Evolutionary conservation across 2,113 vertebrate genomes (phyloP).

Genomic region (Dromaius novaehollandiae): DNA sequence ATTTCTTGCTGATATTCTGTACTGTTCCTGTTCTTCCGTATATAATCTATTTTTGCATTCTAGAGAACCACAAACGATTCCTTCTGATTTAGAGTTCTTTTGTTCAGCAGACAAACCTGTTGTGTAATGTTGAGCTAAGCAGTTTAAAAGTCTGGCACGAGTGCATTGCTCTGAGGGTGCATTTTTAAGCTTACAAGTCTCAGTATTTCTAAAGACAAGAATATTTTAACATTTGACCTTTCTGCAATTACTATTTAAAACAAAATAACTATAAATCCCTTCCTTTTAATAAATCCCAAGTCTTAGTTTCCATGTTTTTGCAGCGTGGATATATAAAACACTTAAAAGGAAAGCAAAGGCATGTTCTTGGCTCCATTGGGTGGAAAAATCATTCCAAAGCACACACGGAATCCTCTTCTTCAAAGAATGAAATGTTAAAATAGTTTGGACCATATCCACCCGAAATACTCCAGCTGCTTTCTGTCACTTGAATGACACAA

Average conservation of each 20-base stretch:
- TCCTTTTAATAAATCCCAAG: neutral
- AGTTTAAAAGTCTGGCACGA: neutral
- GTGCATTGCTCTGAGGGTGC: neutral
- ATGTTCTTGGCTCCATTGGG: constrained; percentile 1
- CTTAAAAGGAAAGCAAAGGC: constrained; percentile 39
- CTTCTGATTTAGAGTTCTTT: neutral
- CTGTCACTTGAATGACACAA: constrained; percentile 44
- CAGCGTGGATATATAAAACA: constrained; percentile 20
- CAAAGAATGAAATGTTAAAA: neutral
- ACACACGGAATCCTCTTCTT: constrained; percentile 34
- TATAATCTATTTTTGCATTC: neutral
- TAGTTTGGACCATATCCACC: neutral
- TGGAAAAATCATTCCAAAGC: constrained; percentile 27
- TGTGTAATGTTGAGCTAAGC: neutral
- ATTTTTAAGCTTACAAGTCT: neutral
- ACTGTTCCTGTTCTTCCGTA: neutral
- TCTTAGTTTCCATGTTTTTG: constrained; percentile 18
- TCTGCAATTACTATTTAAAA: neutral
- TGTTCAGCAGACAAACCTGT: neutral
- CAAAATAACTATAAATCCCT: constrained; percentile 14
- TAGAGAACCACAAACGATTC: neutral
- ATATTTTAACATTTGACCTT: neutral
- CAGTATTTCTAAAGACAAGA: neutral
- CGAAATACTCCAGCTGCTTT: constrained; percentile 33
- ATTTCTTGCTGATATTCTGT: neutral